Evolutionary conservation across 2,113 vertebrate genomes (phyloP), one percentile per base, ranked within the genome.

Genomic region (Tragelaphus strepsiceros): DNA sequence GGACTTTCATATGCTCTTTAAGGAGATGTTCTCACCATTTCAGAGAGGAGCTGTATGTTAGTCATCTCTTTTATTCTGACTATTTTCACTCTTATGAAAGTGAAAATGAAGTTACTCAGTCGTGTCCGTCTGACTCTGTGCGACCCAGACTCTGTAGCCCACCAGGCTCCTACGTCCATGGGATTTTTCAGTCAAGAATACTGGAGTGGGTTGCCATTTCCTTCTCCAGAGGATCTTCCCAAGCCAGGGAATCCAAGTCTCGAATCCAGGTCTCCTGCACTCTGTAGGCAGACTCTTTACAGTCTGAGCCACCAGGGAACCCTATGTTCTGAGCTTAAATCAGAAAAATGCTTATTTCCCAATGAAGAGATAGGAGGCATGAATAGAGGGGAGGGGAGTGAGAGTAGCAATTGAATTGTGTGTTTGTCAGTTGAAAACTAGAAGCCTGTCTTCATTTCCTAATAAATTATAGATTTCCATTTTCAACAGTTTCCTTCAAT

Each of bases 381-480:
- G 19, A 94, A 64, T 30, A 22, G 6, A 22, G 51, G 28, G 54
- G 58, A 81, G n/a, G 14, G 26, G 8, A 7, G 5, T 82, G 59
- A 85, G 15, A 61, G 14, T 46, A 43, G 80, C 96, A 92, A 51
- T 49, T 2, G 59, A 95, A 74, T 35, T 71, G 80, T n/a, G 30
- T 54, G 30, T n/a, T 16, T 19, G 5, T 88, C 56, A 22, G 49
- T 96, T 96, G 46, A 46, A 93, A 78, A 78, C 91, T 87, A 93
- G 71, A 80, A 93, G 56, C 67, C 49, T 85, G 78, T 94, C 32
- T 74, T 94, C 11, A 14, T 67, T 85, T 74, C 61, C 95, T 88
- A 39, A 74, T 91, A 94, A 89, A 91, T 83, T 91, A 96, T 54
- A 93, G 94, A 96, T 93, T 88, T 49, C 10, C 43, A 53, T 91